Percentiles rank a stretch among this genome's conserved stretches.
phyloP scores from a whole-genome alignment of 37 sponge, comb jelly and placozoan genomes.

The Tethya wilhelma region DNA sequence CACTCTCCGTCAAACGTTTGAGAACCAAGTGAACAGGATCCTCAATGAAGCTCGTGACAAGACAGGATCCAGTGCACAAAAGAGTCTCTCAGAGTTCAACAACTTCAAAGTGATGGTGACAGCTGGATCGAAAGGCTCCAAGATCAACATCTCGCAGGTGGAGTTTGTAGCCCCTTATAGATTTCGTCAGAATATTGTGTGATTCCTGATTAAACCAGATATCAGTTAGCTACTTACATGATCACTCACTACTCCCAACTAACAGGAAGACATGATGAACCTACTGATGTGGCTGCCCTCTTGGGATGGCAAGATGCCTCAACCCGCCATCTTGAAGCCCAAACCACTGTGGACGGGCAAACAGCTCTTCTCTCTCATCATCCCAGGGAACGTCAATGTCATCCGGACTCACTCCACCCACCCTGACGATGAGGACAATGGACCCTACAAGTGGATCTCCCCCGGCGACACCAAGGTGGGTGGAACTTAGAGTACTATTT shows the following conservation, averaged over 20 bases:
- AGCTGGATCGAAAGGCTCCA: constrained; percentile 99
- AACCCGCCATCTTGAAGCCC: constrained; percentile 97
- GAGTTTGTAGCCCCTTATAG: too few species aligned
- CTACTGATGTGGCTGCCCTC: constrained; percentile 98
- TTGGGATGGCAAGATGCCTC: constrained; percentile 98
- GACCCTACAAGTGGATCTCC: constrained; percentile 94
- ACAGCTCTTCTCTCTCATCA: constrained; percentile 95
- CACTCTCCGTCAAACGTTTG: constrained; percentile 98
- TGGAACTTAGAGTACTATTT: too few species aligned
- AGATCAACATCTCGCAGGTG: constrained; percentile 99
- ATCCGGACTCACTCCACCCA: constrained; percentile 89
- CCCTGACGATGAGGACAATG: constrained; percentile 91
- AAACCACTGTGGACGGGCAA: constrained; percentile 99
- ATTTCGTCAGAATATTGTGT: too few species aligned
- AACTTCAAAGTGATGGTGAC: constrained; percentile 99
- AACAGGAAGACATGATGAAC: constrained; percentile 93
- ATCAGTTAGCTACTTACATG: too few species aligned
- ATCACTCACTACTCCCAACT: neutral
- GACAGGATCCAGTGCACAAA: constrained; percentile 96
- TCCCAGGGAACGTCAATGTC: constrained; percentile 92
- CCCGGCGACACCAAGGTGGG: constrained; percentile 98
- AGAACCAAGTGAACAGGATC: constrained; percentile 98
- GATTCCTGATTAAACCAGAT: too few species aligned
- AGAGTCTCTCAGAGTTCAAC: constrained; percentile 96
- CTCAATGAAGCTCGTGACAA: constrained; percentile 98